A percentile compares a stretch with the other conserved stretches of the same genome.
phyloP scores from a whole-genome alignment of 1,140 invertebrate genomes.

The Phthorimaea operculella region DNA sequence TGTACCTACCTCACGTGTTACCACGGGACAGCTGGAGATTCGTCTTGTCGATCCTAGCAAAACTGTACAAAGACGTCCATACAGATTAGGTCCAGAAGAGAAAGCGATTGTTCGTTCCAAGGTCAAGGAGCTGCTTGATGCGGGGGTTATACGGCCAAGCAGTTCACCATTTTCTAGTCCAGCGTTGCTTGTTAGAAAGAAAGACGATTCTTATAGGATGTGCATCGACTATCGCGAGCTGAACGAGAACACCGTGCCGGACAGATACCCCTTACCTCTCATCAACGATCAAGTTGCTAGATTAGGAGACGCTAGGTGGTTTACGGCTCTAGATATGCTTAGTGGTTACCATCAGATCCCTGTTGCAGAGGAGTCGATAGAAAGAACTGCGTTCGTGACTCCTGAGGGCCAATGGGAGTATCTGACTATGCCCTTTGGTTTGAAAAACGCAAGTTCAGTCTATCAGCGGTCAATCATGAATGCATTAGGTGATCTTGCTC shows the following conservation, averaged over 20 bases:
- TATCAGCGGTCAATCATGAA: slow-evolving; percentile 24
- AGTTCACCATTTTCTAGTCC: background rate
- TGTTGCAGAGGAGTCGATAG: slow-evolving; percentile 31
- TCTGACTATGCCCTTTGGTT: slow-evolving; percentile 34
- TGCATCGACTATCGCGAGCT: slow-evolving; percentile 36
- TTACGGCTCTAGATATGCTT: slow-evolving; percentile 39
- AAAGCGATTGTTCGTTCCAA: background rate
- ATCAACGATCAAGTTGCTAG: slow-evolving; percentile 60
- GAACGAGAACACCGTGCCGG: slow-evolving; percentile 50
- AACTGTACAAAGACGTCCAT: background rate
- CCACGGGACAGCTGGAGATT: background rate
- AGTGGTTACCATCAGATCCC: slow-evolving; percentile 64
- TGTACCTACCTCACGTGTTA: background rate
- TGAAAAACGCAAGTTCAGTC: slow-evolving; percentile 31
- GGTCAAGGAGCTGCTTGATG: background rate
- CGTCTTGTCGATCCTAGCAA: background rate
- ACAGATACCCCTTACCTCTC: slow-evolving; percentile 62
- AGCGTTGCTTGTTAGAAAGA: background rate
- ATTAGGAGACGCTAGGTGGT: slow-evolving; percentile 19
- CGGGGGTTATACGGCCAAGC: background rate
- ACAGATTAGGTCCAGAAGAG: background rate
- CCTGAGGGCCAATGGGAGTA: slow-evolving; percentile 41
- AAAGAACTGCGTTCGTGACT: slow-evolving; percentile 57
- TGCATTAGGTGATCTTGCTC: slow-evolving; percentile 5
- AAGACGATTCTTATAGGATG: background rate